Conservation (phyloP, 2,888 invertebrate genomes). For the Liposcelis brunnea region DNA sequence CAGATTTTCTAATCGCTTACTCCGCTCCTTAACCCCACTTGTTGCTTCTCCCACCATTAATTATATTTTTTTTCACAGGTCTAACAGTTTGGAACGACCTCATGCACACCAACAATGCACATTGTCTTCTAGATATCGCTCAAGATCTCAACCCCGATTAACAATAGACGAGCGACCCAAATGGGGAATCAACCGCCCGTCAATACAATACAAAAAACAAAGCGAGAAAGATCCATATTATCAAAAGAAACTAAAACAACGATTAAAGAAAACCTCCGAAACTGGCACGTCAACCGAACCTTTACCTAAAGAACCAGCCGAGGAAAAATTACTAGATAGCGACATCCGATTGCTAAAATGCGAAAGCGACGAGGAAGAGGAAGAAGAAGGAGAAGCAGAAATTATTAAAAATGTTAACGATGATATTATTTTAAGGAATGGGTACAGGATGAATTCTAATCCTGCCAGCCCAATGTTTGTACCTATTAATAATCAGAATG, state of each 20-base stretch:
- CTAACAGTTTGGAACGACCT: slow-evolving; percentile 3
- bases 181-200: slow-evolving; percentile 37
- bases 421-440: neutral
- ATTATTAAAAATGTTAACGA: neutral
- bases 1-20: too few relatives aligned
- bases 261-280: slow-evolving; percentile 32
- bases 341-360: neutral
- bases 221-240: slow-evolving; percentile 80
- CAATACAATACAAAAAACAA: slow-evolving; percentile 70
- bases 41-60: neutral
- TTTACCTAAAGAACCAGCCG: neutral
- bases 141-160: slow-evolving; percentile 1
- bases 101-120: slow-evolving; percentile 2
- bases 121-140: neutral
- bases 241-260: slow-evolving; percentile 47
- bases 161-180: slow-evolving; percentile 22
- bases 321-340: slow-evolving; percentile 1
- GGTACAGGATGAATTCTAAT: slow-evolving; percentile 6
- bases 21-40: too few relatives aligned
- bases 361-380: slow-evolving; percentile 1
- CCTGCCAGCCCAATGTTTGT: slow-evolving; percentile 2
- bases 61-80: neutral
- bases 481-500: neutral
- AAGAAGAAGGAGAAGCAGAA: too few relatives aligned
- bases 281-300: neutral